Conservation (phyloP, 2,797 vertebrate genomes). For the Anabas testudineus region DNA sequence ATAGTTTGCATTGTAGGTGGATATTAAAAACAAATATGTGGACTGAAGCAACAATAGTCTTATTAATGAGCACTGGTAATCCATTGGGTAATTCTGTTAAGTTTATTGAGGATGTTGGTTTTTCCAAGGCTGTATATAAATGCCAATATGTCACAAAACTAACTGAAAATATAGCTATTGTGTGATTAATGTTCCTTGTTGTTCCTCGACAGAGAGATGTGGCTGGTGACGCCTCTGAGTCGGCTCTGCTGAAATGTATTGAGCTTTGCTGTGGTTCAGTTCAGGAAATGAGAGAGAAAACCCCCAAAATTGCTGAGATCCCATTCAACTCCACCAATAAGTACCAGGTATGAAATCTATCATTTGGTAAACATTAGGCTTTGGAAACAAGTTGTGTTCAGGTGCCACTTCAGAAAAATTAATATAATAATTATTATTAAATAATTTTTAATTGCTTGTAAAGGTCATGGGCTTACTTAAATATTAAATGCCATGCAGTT, state of each 20-base stretch:
- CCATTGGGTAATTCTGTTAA: background rate
- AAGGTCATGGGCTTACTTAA: background rate
- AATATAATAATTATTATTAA: background rate
- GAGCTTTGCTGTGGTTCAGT: conserved; percentile 96
- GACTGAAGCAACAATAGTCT: background rate
- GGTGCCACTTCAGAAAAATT: background rate
- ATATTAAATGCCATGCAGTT: background rate
- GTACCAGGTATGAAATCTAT: conserved; percentile 88
- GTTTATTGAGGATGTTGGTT: background rate
- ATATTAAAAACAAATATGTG: background rate
- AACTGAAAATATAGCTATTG: background rate
- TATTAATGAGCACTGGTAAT: too few relatives aligned
- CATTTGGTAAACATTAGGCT: background rate
- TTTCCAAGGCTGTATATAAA: background rate
- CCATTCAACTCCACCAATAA: conserved; percentile 99
- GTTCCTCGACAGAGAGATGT: conserved; percentile 87
- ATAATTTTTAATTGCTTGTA: background rate
- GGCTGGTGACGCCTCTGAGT: conserved; percentile 96
- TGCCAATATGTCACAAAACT: background rate
- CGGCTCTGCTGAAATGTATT: conserved; percentile 94
- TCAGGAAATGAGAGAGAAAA: conserved; percentile 89
- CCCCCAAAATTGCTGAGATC: conserved; percentile 90
- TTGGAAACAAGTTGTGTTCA: background rate
- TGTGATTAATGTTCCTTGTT: background rate
- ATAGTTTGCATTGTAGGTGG: too few relatives aligned